Conservation (phyloP, 2,113 vertebrate species). For the Todiramphus saurophagus region DNA sequence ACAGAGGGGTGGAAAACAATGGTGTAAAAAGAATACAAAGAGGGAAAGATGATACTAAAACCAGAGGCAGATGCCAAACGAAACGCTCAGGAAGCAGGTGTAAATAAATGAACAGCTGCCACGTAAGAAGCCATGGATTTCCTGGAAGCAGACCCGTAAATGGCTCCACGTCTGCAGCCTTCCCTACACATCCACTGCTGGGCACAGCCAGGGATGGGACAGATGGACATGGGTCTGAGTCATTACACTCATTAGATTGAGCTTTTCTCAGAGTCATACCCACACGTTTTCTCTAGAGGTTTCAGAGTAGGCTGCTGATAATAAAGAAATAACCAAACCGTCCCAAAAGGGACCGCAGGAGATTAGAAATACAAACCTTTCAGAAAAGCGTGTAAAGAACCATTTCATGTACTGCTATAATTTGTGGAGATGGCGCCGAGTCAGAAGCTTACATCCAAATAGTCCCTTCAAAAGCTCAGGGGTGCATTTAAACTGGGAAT, state of each 20-base stretch:
- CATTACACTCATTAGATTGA: rapidly evolving
- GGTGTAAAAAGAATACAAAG: background rate
- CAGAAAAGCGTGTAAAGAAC: background rate
- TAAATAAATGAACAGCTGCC: background rate
- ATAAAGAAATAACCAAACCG: background rate
- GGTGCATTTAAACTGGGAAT: background rate
- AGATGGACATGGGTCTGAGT: background rate
- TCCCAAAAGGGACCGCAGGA: background rate
- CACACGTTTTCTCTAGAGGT: background rate
- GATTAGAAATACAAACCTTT: background rate
- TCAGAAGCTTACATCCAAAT: background rate
- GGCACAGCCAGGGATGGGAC: background rate
- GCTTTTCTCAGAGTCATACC: background rate
- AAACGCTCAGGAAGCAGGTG: background rate
- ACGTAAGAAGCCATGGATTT: rapidly evolving
- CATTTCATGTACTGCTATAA: background rate
- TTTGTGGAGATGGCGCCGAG: background rate
- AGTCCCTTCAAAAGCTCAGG: background rate
- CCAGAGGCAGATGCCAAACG: too few species aligned
- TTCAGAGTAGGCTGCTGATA: background rate
- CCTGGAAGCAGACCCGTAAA: background rate
- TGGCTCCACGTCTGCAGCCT: background rate
- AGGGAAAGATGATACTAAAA: background rate
- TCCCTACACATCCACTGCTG: background rate
- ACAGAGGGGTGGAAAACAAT: background rate